Conservation (phyloP, 2,888 invertebrate species). For the Chesias legatella region DNA sequence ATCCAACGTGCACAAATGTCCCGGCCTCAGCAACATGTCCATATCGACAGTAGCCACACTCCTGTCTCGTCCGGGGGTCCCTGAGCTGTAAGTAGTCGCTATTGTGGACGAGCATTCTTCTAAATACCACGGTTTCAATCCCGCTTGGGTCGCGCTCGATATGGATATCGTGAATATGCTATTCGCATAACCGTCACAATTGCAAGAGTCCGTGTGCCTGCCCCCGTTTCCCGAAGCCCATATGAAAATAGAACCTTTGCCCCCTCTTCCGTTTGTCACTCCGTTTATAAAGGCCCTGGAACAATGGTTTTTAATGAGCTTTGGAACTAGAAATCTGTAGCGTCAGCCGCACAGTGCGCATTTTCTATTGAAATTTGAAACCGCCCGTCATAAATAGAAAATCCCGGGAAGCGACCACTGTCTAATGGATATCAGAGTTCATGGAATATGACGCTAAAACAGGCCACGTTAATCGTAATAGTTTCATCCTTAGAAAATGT, state of each 20-base stretch:
- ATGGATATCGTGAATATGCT: constrained; percentile 99
- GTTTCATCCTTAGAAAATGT: no score
- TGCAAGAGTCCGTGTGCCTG: constrained; percentile 96
- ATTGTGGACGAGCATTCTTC: constrained; percentile 99
- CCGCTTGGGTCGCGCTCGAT: constrained; percentile 97
- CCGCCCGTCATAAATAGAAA: constrained; percentile 15
- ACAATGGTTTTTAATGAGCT: constrained; percentile 69
- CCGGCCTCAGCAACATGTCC: constrained; percentile 91
- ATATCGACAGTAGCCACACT: constrained; percentile 95
- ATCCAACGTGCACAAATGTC: constrained; percentile 93
- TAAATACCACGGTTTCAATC: constrained; percentile 98
- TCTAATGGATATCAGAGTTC: no score
- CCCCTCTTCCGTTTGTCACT: constrained; percentile 94
- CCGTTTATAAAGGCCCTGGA: constrained; percentile 94
- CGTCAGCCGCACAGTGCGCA: background rate
- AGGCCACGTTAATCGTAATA: background rate
- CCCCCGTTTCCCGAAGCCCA: constrained; percentile 99
- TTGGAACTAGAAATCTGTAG: constrained; percentile 30
- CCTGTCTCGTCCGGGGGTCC: constrained; percentile 94
- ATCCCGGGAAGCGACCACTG: no score
- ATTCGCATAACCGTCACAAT: constrained; percentile 99
- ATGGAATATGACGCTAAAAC: background rate
- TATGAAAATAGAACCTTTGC: constrained; percentile 96
- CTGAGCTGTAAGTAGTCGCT: constrained; percentile 98
- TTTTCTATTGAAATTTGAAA: constrained; percentile 28